phyloP scores from a whole-genome alignment of 2,113 vertebrate species.

The Vidua chalybeata region DNA sequence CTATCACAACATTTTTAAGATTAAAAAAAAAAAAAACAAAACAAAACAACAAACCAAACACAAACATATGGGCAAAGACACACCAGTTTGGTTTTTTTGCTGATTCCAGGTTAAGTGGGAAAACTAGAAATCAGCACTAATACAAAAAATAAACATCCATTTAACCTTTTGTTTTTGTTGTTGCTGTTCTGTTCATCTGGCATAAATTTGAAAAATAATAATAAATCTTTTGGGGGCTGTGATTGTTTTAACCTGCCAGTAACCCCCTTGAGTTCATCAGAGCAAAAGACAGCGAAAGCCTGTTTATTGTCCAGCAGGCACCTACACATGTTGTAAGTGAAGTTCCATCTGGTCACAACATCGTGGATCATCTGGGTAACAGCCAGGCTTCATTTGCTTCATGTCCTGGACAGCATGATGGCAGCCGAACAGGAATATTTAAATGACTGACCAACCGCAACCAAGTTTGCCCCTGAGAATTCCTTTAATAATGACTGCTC shows the following conservation, averaged over 20 bases:
- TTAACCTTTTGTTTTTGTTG: slow-evolving; percentile 12
- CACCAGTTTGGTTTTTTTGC: neutral
- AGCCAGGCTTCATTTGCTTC: slow-evolving; percentile 71
- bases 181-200: slow-evolving; percentile 14
- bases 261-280: slow-evolving; percentile 38
- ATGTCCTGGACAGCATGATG: slow-evolving; percentile 56
- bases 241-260: slow-evolving; percentile 52
- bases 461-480: slow-evolving; percentile 41
- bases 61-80: neutral
- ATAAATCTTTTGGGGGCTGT: neutral
- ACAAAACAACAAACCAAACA: neutral
- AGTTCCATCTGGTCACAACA: slow-evolving; percentile 70
- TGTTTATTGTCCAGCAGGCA: slow-evolving; percentile 66
- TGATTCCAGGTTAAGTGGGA: neutral
- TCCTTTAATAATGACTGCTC: slow-evolving; percentile 9
- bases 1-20: neutral
- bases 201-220: neutral
- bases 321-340: slow-evolving; percentile 61
- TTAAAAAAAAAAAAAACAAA: neutral
- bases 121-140: neutral
- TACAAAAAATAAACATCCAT: neutral
- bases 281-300: slow-evolving; percentile 17
- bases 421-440: slow-evolving; percentile 32
- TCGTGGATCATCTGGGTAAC: slow-evolving; percentile 65
- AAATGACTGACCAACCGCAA: slow-evolving; percentile 52